These are phyloP conservation scores for Caloenas nicobarica DNA, from an alignment of 2,113 vertebrate species.

Conservation along the genomic window DNA sequence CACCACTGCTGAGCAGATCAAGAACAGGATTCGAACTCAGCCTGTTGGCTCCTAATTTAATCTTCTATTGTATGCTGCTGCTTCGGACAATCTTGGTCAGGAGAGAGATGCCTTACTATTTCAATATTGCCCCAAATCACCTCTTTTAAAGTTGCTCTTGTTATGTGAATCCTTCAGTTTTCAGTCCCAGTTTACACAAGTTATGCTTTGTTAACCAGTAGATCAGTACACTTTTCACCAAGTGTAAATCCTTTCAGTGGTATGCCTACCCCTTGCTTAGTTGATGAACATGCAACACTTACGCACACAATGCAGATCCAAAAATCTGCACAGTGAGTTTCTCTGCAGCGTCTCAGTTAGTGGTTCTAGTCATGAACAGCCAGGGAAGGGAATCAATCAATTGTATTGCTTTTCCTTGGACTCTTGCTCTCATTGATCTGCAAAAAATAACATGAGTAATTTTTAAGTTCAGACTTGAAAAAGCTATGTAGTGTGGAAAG, in stretches of 20 bases:
- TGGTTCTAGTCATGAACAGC: not conserved
- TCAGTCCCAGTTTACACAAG: not conserved
- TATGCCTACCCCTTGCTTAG: not conserved
- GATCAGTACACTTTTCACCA: not conserved
- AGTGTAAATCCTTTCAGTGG: not conserved
- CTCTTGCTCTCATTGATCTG: not conserved
- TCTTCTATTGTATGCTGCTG: not conserved
- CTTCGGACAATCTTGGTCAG: not conserved
- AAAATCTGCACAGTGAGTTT: not conserved
- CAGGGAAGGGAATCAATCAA: not conserved
- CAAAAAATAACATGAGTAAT: not conserved
- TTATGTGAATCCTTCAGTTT: not conserved
- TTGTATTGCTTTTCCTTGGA: not conserved
- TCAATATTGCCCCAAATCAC: not conserved
- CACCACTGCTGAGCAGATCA: not conserved
- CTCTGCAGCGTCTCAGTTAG: not conserved
- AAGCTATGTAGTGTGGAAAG: not conserved
- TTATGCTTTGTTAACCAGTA: not conserved
- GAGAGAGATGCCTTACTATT: not conserved
- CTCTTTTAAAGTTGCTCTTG: not conserved
- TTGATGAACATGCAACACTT: not conserved
- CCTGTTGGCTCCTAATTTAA: not conserved
- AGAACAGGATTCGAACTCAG: not conserved
- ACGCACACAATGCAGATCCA: not conserved
- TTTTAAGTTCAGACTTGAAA: not conserved